Evolutionary conservation across 2,113 vertebrate genomes (phyloP).

Genomic region (Hydrolagus affinis): DNA sequence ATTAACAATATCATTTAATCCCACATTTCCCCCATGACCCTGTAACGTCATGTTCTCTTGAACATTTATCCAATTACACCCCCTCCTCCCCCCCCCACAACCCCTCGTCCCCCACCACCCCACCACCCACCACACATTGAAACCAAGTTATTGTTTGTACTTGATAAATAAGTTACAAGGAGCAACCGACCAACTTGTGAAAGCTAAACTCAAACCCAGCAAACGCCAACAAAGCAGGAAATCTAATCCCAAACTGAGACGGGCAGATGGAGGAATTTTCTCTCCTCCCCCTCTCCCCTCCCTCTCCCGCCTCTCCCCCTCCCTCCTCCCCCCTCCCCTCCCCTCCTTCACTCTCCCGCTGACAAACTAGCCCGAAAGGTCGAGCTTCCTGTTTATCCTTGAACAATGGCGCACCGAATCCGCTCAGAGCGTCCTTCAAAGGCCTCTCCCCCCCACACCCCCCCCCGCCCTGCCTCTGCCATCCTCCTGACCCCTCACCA

Average conservation of each 20-base stretch:
- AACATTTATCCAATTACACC: no score
- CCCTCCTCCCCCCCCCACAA: neutral
- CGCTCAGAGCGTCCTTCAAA: no score
- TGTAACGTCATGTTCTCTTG: no score
- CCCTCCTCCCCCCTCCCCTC: neutral
- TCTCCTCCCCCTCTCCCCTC: neutral
- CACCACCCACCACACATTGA: no score
- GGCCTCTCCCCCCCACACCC: no score
- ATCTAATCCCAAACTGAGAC: no score
- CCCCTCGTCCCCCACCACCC: neutral
- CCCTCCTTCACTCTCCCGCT: neutral
- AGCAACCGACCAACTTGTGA: neutral
- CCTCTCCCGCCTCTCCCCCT: neutral
- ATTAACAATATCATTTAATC: no score
- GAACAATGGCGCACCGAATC: neutral
- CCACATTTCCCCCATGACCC: no score
- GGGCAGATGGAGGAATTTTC: no score
- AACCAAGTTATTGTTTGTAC: neutral
- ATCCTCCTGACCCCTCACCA: no score
- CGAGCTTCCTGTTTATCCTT: neutral
- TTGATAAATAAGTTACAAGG: neutral
- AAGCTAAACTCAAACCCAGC: neutral
- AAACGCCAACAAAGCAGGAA: no score
- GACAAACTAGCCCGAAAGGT: neutral
- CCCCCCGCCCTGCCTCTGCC: no score